phyloP scores from a whole-genome alignment of 1,140 invertebrate species.

The Scaptomyza pallida region DNA sequence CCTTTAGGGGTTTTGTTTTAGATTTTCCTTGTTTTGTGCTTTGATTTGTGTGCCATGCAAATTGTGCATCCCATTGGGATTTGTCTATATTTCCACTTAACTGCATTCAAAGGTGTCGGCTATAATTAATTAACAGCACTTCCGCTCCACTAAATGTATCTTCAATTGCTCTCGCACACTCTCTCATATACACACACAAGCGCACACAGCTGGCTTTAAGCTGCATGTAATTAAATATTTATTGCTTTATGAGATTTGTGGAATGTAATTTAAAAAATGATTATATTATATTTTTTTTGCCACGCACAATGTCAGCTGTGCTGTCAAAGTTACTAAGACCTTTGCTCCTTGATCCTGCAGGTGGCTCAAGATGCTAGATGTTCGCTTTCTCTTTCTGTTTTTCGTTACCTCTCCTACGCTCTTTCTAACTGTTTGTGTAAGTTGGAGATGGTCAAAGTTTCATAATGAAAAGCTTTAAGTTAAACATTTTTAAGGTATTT shows the following conservation, averaged over 20 bases:
- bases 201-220: background rate
- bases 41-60: slow-evolving; percentile 38
- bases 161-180: too few relatives aligned
- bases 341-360: slow-evolving; percentile 32
- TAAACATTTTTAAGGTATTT: background rate
- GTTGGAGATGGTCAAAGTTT: background rate
- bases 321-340: slow-evolving; percentile 20
- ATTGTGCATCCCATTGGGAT: slow-evolving; percentile 28
- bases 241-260: slow-evolving; percentile 33
- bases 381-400: background rate
- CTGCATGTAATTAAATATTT: slow-evolving; percentile 47
- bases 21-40: slow-evolving; percentile 1
- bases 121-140: slow-evolving; percentile 37
- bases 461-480: background rate
- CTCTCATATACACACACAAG: too few relatives aligned
- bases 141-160: background rate
- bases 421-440: background rate
- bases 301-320: slow-evolving; percentile 36
- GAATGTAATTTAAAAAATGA: slow-evolving; percentile 43
- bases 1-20: background rate
- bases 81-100: background rate
- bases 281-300: slow-evolving; percentile 49
- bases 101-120: slow-evolving; percentile 12
- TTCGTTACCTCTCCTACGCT: background rate
- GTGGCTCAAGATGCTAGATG: slow-evolving; percentile 15